Conservation (phyloP, 2,797 vertebrate genomes). For the Propithecus perrieri region DNA sequence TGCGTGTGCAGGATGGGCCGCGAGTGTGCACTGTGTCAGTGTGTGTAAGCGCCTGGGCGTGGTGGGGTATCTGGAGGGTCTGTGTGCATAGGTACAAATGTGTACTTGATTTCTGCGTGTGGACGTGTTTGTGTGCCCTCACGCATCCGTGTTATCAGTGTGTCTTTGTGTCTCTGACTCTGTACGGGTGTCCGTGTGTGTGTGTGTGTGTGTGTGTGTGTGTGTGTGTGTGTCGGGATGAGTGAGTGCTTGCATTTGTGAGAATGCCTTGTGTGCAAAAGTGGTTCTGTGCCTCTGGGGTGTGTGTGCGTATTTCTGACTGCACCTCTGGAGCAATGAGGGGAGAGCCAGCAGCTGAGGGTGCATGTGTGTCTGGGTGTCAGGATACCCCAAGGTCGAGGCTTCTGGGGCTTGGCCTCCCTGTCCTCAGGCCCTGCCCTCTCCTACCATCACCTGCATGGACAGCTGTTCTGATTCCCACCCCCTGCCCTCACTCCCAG, state of each 20-base stretch:
- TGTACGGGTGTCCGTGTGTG: background rate
- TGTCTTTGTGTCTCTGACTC: slow-evolving; percentile 36
- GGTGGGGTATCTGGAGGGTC: background rate
- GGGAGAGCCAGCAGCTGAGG: background rate
- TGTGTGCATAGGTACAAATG: background rate
- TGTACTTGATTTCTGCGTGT: background rate
- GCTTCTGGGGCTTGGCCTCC: background rate
- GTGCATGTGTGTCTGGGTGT: too few species aligned
- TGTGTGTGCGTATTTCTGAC: background rate
- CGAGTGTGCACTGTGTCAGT: background rate
- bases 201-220: background rate
- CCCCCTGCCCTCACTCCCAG: background rate
- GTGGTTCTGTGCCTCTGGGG: background rate
- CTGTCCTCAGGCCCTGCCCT: background rate
- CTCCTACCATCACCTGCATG: too few species aligned
- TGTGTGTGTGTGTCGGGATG: background rate
- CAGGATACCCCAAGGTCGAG: background rate
- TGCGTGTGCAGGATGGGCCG: background rate
- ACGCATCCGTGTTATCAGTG: rapidly evolving
- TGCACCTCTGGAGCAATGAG: background rate
- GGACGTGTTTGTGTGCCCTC: background rate
- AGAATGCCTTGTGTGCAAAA: background rate
- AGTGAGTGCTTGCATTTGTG: background rate
- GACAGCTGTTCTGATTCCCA: background rate
- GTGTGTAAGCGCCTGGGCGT: rapidly evolving